Conservation (phyloP, 2,888 invertebrate species). For the Drosophila percnosoma region DNA sequence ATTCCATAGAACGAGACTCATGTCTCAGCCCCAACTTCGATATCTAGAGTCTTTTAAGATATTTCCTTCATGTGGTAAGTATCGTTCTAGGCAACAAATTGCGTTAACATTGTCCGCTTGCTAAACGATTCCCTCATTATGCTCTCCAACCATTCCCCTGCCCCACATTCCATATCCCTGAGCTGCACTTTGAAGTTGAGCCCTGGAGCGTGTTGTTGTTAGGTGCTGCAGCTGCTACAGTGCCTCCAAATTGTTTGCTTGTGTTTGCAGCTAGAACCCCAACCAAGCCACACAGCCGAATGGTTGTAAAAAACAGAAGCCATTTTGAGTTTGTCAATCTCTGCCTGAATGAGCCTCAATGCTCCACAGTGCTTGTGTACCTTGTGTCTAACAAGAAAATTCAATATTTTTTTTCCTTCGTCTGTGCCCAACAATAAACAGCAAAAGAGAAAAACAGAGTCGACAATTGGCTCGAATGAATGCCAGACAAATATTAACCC, state of each 20-base stretch:
- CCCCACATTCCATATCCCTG: slow-evolving; percentile 15
- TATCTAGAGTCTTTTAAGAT: neutral
- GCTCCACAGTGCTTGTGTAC: slow-evolving; percentile 33
- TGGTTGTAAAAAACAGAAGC: slow-evolving; percentile 58
- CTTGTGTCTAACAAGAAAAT: slow-evolving; percentile 66
- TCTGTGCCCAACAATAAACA: slow-evolving; percentile 63
- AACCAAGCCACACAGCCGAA: slow-evolving; percentile 4
- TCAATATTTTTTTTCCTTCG: slow-evolving; percentile 74
- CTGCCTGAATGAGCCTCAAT: slow-evolving; percentile 26
- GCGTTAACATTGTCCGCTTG: slow-evolving; percentile 47
- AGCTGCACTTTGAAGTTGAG: slow-evolving; percentile 65
- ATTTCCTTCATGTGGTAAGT: slow-evolving; percentile 54
- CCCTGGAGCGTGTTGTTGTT: slow-evolving; percentile 56
- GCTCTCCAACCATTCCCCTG: neutral
- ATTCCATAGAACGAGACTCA: neutral
- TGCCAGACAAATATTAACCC: slow-evolving; percentile 72
- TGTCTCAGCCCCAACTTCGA: neutral
- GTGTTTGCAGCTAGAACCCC: slow-evolving; percentile 18
- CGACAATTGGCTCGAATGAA: slow-evolving; percentile 44
- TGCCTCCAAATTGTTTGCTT: slow-evolving; percentile 52
- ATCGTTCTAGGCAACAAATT: slow-evolving; percentile 55
- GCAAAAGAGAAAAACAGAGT: slow-evolving; percentile 30
- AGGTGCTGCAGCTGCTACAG: slow-evolving; percentile 30
- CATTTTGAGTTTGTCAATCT: slow-evolving; percentile 72
- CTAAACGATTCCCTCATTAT: slow-evolving; percentile 46